Base-by-base conservation (phyloP, 2,888 invertebrate genomes). In the Drosophila pseudotakahashii region DNA sequence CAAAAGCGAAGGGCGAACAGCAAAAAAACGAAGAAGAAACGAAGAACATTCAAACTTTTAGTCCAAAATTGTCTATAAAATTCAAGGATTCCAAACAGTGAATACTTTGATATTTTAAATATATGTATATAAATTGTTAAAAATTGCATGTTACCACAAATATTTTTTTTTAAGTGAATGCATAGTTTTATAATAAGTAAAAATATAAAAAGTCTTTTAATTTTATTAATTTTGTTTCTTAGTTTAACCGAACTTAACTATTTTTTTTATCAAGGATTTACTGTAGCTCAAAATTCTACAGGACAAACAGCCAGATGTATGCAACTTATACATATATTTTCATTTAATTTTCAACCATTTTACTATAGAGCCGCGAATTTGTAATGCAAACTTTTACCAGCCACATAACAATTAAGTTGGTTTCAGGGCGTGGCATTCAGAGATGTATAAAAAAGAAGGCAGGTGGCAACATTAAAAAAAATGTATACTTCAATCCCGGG, bases 31-130 rank as follows among this genome's bases (percentile, higher is more conserved):
- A 16, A 14, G 47, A 30, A 11, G 26, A 52, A 34, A 9, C 36
- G 36, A 47, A 30, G 54, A 62, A 52, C 19, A 42, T 37, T 61
- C n/a, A 63, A 85, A 73, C 61, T 79, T 79, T 74, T 77, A 60
- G 44, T 64, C 32, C 51, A 26, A 64, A 55, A 11, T 41, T 45
- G 42, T 59, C 62, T 39, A 41, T 36, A 61, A 54, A 66, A 42
- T 55, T 50, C 42, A 68, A 39, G 34, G 34, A 16, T 3, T 41
- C 34, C 39, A 53, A 70, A 64, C 64, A 36, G 61, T 34, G 6
- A 44, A 26, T 26, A 26, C 26, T 26, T 26, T 26, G 26, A 26
- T 6, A 26, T 6, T 26, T 26, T 26, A 26, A 26, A 5, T 26
- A 6, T 2, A 26, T 2, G 26, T 6, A 26, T 26, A 26, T 26